phyloP scores from a whole-genome alignment of 2,888 invertebrate genomes.

The Drosophila antonietae region DNA sequence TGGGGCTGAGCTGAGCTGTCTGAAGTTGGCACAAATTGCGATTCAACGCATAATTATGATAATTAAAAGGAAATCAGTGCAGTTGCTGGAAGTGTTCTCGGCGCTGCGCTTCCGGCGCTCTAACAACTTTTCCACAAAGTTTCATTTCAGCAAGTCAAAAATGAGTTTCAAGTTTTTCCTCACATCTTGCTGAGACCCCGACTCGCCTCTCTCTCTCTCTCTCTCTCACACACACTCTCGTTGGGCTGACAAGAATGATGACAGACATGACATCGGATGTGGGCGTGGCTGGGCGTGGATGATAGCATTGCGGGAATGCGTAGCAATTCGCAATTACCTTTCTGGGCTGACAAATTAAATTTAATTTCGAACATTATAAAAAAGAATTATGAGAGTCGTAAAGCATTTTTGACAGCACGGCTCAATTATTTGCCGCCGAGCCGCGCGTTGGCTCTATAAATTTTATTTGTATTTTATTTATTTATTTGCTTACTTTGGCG shows the following conservation, averaged over 20 bases:
- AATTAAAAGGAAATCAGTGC: conserved; percentile 72
- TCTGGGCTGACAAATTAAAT: conserved; percentile 60
- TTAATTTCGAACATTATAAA: conserved; percentile 56
- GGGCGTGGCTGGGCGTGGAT: conserved; percentile 3
- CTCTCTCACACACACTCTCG: background rate
- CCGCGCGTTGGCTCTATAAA: conserved; percentile 58
- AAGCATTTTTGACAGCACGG: conserved; percentile 52
- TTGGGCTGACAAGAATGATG: conserved; percentile 28
- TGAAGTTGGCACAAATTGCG: conserved; percentile 39
- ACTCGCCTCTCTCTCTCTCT: background rate
- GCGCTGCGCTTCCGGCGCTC: conserved; percentile 30
- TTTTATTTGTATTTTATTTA: conserved; percentile 45
- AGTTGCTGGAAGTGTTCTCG: conserved; percentile 32
- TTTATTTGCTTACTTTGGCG: conserved; percentile 34
- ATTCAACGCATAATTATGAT: conserved; percentile 66
- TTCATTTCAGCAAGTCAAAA: conserved; percentile 52
- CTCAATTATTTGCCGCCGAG: conserved; percentile 67
- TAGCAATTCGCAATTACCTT: conserved; percentile 56
- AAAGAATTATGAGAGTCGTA: conserved; percentile 56
- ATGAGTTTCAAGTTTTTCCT: conserved; percentile 42
- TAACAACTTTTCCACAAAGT: conserved; percentile 45
- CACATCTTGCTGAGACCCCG: background rate
- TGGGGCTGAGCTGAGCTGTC: background rate
- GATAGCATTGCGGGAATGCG: conserved; percentile 14
- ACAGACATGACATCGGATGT: conserved; percentile 10